phyloP scores from a whole-genome alignment of 2,113 vertebrate genomes.

The Heloderma charlesbogerti region DNA sequence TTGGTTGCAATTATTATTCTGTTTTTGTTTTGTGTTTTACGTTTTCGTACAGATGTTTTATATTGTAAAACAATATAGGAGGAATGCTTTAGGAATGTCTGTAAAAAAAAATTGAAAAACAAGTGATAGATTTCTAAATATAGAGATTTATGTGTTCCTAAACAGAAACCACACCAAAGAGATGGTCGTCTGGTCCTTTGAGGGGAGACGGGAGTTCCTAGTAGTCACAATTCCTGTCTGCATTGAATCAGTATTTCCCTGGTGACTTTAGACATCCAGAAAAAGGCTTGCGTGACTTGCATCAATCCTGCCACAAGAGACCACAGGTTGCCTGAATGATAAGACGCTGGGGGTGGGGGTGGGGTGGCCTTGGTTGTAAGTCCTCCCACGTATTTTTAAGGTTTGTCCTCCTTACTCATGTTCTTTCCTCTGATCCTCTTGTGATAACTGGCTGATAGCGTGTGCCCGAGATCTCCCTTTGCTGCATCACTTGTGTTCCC shows the following conservation, averaged over 20 bases:
- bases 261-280: not conserved
- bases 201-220: not conserved
- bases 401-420: not conserved
- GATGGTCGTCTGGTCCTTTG: not conserved
- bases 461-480: not conserved
- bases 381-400: slow-evolving; percentile 7
- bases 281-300: not conserved
- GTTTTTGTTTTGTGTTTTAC: not conserved
- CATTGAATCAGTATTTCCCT: not conserved
- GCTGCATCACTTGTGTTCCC: not conserved
- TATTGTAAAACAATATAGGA: no score
- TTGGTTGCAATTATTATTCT: not conserved
- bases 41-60: not conserved
- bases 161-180: not conserved
- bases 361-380: not conserved
- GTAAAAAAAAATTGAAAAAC: not conserved
- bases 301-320: not conserved
- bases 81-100: not conserved
- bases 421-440: not conserved
- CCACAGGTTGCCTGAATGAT: not conserved
- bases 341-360: no score
- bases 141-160: no score
- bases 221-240: not conserved
- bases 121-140: not conserved
- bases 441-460: not conserved